Percentiles rank a stretch among this genome's conserved stretches.
These are phyloP conservation scores for Vidua chalybeata DNA, from an alignment of 2,113 vertebrate genomes.

Conservation along the genomic window DNA sequence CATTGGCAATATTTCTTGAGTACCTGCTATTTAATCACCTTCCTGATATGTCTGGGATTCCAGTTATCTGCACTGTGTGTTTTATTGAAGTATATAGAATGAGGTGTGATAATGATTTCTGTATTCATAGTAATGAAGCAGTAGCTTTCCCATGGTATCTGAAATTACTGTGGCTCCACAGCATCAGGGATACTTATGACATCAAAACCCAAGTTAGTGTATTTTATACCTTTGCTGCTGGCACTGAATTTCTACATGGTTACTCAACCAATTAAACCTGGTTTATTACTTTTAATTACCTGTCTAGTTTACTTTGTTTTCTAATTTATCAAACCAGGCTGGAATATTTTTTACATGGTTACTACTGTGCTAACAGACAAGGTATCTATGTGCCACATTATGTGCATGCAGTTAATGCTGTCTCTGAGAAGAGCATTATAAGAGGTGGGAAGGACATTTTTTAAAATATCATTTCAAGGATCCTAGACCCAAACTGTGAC, in stretches of 20 bases:
- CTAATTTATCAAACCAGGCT: background rate
- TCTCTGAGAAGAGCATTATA: background rate
- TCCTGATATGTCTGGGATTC: background rate
- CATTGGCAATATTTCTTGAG: constrained; percentile 26
- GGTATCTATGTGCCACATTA: background rate
- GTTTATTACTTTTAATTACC: constrained; percentile 66
- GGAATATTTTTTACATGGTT: background rate
- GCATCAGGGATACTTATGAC: constrained; percentile 34
- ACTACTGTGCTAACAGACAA: background rate
- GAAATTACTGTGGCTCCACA: constrained; percentile 35
- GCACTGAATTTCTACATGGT: constrained; percentile 55
- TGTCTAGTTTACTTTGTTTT: constrained; percentile 40
- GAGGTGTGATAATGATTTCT: constrained; percentile 60
- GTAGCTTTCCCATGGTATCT: constrained; percentile 15
- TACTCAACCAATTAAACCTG: constrained; percentile 62
- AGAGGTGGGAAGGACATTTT: background rate
- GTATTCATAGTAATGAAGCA: constrained; percentile 43
- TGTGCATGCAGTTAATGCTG: background rate
- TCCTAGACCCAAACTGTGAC: background rate
- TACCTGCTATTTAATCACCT: constrained; percentile 36
- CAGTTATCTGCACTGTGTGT: constrained; percentile 19
- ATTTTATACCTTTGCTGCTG: constrained; percentile 45
- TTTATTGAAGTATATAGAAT: constrained; percentile 35
- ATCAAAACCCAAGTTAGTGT: constrained; percentile 1
- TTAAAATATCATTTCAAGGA: background rate